phyloP scores from a whole-genome alignment of 2,113 vertebrate genomes.

The Sakesphorus luctuosus region DNA sequence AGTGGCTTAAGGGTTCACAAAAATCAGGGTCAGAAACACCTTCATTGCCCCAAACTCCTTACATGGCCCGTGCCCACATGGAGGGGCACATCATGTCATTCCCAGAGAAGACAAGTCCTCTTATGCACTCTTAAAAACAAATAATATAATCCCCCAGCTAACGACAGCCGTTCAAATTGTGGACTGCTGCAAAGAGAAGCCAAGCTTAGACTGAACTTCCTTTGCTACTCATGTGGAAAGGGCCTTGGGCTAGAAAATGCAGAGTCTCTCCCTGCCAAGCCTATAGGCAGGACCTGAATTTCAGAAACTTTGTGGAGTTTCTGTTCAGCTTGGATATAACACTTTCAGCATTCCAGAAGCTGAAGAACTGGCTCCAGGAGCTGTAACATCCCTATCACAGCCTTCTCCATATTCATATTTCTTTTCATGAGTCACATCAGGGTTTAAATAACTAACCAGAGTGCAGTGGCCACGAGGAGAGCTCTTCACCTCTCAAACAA shows the following conservation, averaged over 20 bases:
- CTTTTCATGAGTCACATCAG: not conserved
- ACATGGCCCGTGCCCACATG: not conserved
- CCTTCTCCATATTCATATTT: not conserved
- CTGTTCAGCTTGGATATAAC: not conserved
- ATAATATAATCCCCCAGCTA: not conserved
- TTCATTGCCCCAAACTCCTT: not conserved
- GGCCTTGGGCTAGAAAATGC: not conserved
- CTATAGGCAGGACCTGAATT: not conserved
- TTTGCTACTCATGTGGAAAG: accelerated
- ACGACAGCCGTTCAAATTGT: not conserved
- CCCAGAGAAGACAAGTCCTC: not conserved
- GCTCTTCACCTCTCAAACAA: not conserved
- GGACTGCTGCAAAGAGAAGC: not conserved
- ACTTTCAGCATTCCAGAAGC: not conserved
- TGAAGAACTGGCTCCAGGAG: accelerated
- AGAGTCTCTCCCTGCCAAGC: not conserved
- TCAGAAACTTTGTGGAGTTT: not conserved
- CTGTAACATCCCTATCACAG: not conserved
- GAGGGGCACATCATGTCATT: accelerated
- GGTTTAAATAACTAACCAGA: not conserved
- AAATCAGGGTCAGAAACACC: not conserved
- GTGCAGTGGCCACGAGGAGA: accelerated
- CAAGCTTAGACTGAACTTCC: not conserved
- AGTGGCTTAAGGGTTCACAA: not conserved
- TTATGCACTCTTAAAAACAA: not conserved